Evolutionary conservation across 2,797 vertebrate genomes (phyloP).

Genomic region (Hozukius guyotensis): DNA sequence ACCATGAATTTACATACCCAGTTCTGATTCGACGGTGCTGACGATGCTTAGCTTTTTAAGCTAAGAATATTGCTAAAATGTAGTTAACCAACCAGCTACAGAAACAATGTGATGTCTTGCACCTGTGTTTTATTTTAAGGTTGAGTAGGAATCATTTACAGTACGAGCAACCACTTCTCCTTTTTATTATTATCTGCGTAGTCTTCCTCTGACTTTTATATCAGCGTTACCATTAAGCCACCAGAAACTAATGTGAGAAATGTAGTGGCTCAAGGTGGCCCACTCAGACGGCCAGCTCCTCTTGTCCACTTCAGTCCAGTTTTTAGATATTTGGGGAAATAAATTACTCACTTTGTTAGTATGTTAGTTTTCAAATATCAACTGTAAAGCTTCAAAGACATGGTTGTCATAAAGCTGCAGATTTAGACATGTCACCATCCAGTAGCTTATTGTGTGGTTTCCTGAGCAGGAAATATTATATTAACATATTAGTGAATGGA

Average conservation of each 20-base stretch:
- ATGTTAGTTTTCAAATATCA: not conserved
- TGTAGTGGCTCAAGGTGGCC: not conserved
- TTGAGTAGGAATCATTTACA: not conserved
- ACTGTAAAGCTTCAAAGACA: not conserved
- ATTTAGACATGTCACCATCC: not conserved
- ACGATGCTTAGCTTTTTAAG: not conserved
- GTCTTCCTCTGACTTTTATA: slow-evolving; percentile 14
- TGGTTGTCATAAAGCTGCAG: not conserved
- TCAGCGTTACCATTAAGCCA: not conserved
- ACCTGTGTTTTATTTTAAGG: not conserved
- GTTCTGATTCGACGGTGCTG: not conserved
- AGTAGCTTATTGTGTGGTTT: not conserved
- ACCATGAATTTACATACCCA: not conserved
- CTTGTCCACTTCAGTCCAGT: not conserved
- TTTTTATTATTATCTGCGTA: not conserved
- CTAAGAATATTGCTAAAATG: not conserved
- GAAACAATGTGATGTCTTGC: not conserved
- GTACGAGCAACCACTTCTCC: not conserved
- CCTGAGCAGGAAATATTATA: not conserved
- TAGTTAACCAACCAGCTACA: not conserved
- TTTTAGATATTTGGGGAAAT: not conserved
- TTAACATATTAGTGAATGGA: not conserved
- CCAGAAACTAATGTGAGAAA: not conserved
- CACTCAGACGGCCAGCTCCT: not conserved
- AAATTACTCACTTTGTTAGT: not conserved